These are phyloP conservation scores for Crossocerus cetratus DNA, from an alignment of 2,888 invertebrate species.

Conservation along the genomic window DNA sequence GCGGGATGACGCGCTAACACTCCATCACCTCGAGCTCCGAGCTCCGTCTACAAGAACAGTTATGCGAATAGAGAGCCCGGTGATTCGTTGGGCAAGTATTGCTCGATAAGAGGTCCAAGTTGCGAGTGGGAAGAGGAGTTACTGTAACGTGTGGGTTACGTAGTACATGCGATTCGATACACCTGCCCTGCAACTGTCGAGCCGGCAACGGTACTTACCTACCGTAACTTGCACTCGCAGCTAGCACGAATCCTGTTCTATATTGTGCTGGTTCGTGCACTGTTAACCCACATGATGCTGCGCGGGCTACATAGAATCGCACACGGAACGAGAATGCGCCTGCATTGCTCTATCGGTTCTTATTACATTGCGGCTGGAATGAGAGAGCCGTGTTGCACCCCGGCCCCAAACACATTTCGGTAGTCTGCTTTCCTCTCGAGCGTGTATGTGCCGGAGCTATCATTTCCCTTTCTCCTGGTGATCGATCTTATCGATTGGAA, in stretches of 20 bases:
- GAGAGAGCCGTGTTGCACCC: neutral
- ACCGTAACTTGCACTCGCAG: conserved; percentile 51
- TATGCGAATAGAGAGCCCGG: no score
- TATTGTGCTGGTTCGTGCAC: conserved; percentile 37
- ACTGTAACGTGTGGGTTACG: conserved; percentile 32
- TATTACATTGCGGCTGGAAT: neutral
- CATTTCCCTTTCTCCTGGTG: no score
- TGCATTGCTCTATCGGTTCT: conserved; percentile 20
- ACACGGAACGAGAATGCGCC: conserved; percentile 1
- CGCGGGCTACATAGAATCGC: conserved; percentile 16
- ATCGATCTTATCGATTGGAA: no score
- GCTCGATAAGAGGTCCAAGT: conserved; percentile 30
- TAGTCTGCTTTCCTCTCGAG: neutral
- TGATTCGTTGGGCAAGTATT: no score
- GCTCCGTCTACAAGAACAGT: no score
- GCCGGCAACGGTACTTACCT: conserved; percentile 53
- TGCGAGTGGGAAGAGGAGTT: conserved; percentile 31
- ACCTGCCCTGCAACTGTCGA: conserved; percentile 63
- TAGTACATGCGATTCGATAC: conserved; percentile 58
- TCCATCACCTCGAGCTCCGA: no score
- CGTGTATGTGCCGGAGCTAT: no score
- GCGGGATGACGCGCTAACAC: no score
- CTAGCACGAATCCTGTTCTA: conserved; percentile 41
- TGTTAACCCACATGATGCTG: conserved; percentile 52
- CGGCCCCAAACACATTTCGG: neutral